Evolutionary conservation across 2,797 vertebrate species (phyloP).

Genomic region (Sus cebifrons): DNA sequence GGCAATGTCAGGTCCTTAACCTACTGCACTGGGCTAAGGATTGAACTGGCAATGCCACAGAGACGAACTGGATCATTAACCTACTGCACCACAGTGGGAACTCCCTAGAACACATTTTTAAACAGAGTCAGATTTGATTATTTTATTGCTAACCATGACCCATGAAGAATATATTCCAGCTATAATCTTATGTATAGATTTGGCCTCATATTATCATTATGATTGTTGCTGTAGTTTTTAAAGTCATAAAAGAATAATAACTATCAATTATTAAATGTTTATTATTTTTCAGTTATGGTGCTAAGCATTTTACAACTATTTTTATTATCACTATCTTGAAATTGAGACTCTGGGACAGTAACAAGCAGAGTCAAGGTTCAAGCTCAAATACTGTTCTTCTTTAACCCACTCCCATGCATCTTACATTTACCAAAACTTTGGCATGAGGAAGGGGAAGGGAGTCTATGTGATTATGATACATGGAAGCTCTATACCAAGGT

Average conservation of each 20-base stretch:
- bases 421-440: background rate
- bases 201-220: background rate
- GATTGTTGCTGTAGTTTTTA: background rate
- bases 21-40: too few species aligned
- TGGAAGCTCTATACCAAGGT: rapidly evolving
- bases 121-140: background rate
- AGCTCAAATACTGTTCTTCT: background rate
- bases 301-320: background rate
- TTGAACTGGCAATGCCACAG: too few species aligned
- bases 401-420: background rate
- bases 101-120: conserved; percentile 1
- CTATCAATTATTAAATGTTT: background rate
- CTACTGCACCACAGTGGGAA: too few species aligned
- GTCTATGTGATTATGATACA: rapidly evolving
- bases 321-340: background rate
- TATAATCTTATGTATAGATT: background rate
- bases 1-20: too few species aligned
- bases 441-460: background rate
- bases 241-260: conserved; percentile 26
- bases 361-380: background rate
- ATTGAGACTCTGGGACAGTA: background rate
- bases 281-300: background rate
- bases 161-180: conserved; percentile 32
- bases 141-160: background rate
- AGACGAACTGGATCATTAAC: too few species aligned